Evolutionary conservation across 1,140 invertebrate genomes (phyloP), one percentile per base, ranked within the genome.

Genomic region (Hydropsyche tenuis): DNA sequence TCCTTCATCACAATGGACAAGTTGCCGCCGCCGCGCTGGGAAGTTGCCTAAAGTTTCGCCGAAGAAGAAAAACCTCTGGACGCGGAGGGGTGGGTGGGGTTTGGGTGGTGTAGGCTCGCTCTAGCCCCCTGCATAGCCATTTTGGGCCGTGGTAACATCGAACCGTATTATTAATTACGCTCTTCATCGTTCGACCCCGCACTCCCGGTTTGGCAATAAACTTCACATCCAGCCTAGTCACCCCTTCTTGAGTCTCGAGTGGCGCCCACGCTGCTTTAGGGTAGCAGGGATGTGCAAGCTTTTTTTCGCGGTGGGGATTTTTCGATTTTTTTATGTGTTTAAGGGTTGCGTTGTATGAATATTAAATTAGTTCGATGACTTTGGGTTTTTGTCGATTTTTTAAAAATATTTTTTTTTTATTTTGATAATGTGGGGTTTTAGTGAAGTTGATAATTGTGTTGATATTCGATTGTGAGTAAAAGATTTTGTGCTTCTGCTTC

Each of bases 131-230:
- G 1, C 2, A n/a, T 23, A 4, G 43, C 37, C 30, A 9, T 37
- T 37, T 37, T 37, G 9, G 30, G 30, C 30, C 30, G 9, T 37
- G 30, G 65, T 7, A 48, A 69, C 46, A 69, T 48, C 65, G 46
- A 51, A 69, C 65, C 65, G 6, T 43, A 51, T 69, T 69, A 69
- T 69, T 69, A 69, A 69, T 69, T 69, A 69, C 65, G 46, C 45
- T 51, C 65, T 51, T 69, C 65, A 51, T 69, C 22, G 25, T 37
- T 37, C 30, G 30, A 37, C 42, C 63, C 63, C 7, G 4, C 16
- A 7, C 63, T 43, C 30, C 30, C 3, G 30, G 56, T 20, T 20
- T 20, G 37, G 23, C 43, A 69, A 51, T 69, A 69, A 48, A 69
- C 65, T 46, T 69, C 65, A 69, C 46, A 51, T 65, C 63, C 63